Evolutionary conservation across 2,888 invertebrate genomes (phyloP).

Genomic region (Alviniconcha strummeri): DNA sequence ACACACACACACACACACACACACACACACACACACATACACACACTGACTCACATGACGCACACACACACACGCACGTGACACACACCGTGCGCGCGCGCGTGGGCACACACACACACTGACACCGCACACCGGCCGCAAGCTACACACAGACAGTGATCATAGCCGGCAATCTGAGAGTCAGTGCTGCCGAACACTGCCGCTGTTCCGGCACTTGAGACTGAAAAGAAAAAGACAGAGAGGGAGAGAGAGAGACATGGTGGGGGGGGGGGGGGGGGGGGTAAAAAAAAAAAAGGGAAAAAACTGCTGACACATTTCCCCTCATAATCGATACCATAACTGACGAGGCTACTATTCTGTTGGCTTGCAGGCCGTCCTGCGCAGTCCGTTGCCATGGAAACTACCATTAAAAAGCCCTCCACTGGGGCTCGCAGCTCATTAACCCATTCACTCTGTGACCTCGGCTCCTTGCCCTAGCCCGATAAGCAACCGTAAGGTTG

Average conservation of each 20-base stretch:
- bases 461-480: too few species aligned
- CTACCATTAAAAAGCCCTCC: neutral
- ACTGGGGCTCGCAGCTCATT: neutral
- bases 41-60: neutral
- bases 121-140: too few species aligned
- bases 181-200: neutral
- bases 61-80: too few species aligned
- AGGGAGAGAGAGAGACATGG: neutral
- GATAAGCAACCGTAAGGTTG: too few species aligned
- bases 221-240: neutral
- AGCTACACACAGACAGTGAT: too few species aligned
- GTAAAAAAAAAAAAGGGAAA: neutral
- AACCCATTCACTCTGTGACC: neutral
- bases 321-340: neutral
- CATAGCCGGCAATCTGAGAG: neutral
- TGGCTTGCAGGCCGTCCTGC: constrained; percentile 8
- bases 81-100: too few species aligned
- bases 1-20: neutral
- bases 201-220: neutral
- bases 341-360: neutral
- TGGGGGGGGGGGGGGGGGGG: neutral
- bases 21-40: constrained; percentile 14
- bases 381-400: neutral
- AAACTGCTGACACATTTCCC: neutral
- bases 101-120: too few species aligned